Base-by-base conservation (phyloP, 1,140 invertebrate genomes). In the Drosophila azteca region DNA sequence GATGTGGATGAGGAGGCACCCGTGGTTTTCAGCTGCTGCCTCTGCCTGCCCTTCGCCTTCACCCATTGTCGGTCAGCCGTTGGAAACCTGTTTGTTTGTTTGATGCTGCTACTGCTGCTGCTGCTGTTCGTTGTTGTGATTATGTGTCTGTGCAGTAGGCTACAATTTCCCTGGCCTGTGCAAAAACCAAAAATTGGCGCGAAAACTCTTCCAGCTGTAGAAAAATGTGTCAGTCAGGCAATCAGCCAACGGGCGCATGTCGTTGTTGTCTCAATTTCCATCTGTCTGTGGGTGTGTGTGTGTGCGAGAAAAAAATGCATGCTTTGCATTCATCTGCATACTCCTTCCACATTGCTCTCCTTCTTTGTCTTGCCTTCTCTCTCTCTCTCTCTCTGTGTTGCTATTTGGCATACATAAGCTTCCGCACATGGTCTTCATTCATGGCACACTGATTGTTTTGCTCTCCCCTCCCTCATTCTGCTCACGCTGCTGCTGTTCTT, bases 181-280 rank as follows among this genome's bases (percentile, higher is more conserved):
- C 71, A 31, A 44, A 24, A 45, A 43, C 46, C 39, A 15, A 20
- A 87, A 87, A 82, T 87, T 87, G 83, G 83, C 83, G 83, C 83
- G 75, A 87, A 87, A 87, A 88, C 43, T 55, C 79, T 88, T 82
- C 51, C 67, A 79, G 79, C 83, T 83, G 83, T 61, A 79, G 63
- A 83, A 77, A 70, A 77, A 71, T 63, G 84, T 83, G 83, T 63
- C 77, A 88, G 80, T 87, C 67, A 88, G 82, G 64, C 82, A 78
- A 57, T 69, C 20, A 39, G 35, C 35, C 35, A 39, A 11, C 35
- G 11, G 70, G 58, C 58, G 55, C 62, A 68, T 78, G 53, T 59
- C 57, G 48, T 60, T 52, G 35, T 49, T 20, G 31, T n/a, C 35
- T 49, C 45, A n/a, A 45, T 72, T 63, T 54, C 11, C 35, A 24